Conservation (phyloP, 2,888 invertebrate genomes). For the Rhogogaster chlorosoma region DNA sequence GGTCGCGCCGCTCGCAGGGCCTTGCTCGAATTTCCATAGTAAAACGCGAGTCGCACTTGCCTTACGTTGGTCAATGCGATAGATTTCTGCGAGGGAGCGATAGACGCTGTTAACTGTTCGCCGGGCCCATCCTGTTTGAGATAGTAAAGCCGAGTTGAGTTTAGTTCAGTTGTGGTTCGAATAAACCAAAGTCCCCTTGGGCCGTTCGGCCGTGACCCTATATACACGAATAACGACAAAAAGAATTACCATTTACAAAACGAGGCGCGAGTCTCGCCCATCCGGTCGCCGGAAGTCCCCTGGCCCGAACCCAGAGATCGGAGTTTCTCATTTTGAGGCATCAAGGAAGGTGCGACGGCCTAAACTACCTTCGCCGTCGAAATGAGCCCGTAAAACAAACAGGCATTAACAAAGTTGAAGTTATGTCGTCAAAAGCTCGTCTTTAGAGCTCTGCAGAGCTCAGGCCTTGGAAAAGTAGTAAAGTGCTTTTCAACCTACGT, state of each 20-base stretch:
- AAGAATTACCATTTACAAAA: conserved; percentile 33
- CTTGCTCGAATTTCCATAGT: background rate
- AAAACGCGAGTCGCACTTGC: background rate
- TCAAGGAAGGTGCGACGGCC: background rate
- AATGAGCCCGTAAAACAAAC: background rate
- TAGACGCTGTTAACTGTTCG: background rate
- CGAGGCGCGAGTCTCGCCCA: background rate
- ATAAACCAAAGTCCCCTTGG: conserved; percentile 30
- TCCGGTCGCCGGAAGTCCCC: conserved; percentile 15
- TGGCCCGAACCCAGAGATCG: background rate
- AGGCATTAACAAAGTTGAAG: background rate
- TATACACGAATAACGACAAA: background rate
- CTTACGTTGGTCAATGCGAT: background rate
- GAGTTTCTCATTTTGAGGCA: background rate
- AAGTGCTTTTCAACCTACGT: background rate
- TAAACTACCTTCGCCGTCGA: background rate
- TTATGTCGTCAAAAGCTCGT: background rate
- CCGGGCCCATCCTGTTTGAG: background rate
- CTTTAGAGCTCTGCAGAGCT: background rate
- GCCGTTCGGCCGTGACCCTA: conserved; percentile 36
- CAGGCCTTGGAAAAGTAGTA: background rate
- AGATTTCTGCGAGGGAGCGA: background rate
- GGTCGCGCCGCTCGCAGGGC: background rate
- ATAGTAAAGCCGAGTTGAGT: background rate
- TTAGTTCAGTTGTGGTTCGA: background rate